Evolutionary conservation across 2,888 invertebrate genomes (phyloP), one percentile per base, ranked within the genome.

Genomic region (Apocheima hispidaria): DNA sequence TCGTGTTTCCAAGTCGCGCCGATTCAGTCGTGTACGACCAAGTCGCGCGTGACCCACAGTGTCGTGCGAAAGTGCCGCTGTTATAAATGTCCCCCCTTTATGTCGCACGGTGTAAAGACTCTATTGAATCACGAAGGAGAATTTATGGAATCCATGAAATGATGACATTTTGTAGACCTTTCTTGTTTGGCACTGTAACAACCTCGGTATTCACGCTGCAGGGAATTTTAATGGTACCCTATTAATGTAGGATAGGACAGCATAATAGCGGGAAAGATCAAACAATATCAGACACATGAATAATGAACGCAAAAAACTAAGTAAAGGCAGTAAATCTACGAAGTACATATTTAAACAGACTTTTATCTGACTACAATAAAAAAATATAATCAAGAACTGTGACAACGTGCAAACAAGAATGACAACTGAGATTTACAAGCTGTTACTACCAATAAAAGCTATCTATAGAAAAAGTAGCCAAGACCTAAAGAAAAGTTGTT

Each of bases 51-150:
- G 74, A 70, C 74, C 67, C 66, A 64, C 63, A 59, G 60, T 58
- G 68, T 65, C 69, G 65, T 67, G 71, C 70, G 68, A 67, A 71
- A 71, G 68, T 69, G 70, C 66, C 61, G 66, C 70, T 62, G 66
- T 68, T 70, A 68, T 70, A 66, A 67, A 70, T 70, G 66, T 62
- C 41, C 61, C 60, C 52, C 60, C 68, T 69, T 65, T 66, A 66
- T 65, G 66, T 68, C 68, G 63, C 60, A 58, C 65, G 63, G 60
- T 70, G 64, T 68, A 68, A 68, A 68, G 68, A 66, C 68, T 70
- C 66, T 65, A 70, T 70, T 68, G 70, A 67, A 70, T 70, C 68
- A 70, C 70, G 70, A 70, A 65, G 33, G 43, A 56, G 49, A 68
- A 67, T 67, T 68, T 70, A 70, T 70, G 65, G 68, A 66, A 68